phyloP scores from a whole-genome alignment of 2,113 vertebrate species.

The Melanotaenia duboulayi region DNA sequence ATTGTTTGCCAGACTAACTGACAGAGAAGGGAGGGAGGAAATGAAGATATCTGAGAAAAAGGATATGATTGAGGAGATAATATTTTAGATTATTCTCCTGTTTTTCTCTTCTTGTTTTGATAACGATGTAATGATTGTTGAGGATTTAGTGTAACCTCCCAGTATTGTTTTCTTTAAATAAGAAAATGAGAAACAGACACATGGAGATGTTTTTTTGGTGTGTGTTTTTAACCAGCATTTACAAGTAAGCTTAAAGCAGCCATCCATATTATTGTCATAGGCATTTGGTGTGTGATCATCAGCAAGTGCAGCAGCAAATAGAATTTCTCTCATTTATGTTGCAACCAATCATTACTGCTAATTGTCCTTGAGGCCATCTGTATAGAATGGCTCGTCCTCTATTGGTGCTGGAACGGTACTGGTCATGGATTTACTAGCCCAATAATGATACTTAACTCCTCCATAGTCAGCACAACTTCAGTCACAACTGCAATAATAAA shows the following conservation, averaged over 20 bases:
- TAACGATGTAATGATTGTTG: constrained; percentile 29
- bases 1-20: constrained; percentile 84
- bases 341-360: constrained; percentile 81
- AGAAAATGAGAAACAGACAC: not conserved
- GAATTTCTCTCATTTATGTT: constrained; percentile 80
- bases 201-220: not conserved
- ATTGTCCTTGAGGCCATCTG: constrained; percentile 83
- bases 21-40: constrained; percentile 63
- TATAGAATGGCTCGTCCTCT: constrained; percentile 76
- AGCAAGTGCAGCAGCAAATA: constrained; percentile 75
- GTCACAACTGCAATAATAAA: constrained; percentile 51
- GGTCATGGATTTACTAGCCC: constrained; percentile 77
- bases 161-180: constrained; percentile 23
- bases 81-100: constrained; percentile 66
- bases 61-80: constrained; percentile 77
- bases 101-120: constrained; percentile 66
- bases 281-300: constrained; percentile 77
- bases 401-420: constrained; percentile 61
- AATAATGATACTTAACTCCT: constrained; percentile 72
- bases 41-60: constrained; percentile 69
- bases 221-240: constrained; percentile 27
- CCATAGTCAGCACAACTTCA: constrained; percentile 55
- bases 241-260: constrained; percentile 59
- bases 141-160: constrained; percentile 25
- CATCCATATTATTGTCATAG: constrained; percentile 67